Conservation (phyloP, 2,888 invertebrate species). For the Aricia artaxerxes region DNA sequence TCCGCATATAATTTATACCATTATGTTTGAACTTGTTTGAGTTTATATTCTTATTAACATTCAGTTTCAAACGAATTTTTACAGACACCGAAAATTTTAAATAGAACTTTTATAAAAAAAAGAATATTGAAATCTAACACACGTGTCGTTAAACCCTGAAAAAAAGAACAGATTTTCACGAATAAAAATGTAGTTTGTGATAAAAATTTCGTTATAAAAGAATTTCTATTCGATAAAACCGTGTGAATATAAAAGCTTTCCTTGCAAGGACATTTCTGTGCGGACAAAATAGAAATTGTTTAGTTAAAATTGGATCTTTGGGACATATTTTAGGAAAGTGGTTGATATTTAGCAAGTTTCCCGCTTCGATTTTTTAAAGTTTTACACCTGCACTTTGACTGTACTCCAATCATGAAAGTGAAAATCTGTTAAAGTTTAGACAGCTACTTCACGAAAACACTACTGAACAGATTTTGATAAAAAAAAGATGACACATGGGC, state of each 20-base stretch:
- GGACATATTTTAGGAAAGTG: not conserved
- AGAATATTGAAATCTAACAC: not conserved
- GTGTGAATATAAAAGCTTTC: not conserved
- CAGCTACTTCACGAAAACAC: too few species aligned
- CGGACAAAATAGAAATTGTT: not conserved
- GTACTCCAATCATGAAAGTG: too few species aligned
- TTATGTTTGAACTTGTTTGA: too few species aligned
- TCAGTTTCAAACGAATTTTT: not conserved
- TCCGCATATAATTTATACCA: too few species aligned
- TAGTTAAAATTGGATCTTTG: not conserved
- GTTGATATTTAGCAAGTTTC: not conserved
- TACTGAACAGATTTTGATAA: too few species aligned
- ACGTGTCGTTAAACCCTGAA: not conserved
- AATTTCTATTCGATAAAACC: conserved; percentile 4
- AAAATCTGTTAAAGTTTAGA: too few species aligned
- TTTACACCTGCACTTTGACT: too few species aligned
- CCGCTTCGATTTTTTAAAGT: not conserved
- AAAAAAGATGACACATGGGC: too few species aligned
- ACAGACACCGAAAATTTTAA: not conserved
- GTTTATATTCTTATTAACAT: too few species aligned
- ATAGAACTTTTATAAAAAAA: not conserved
- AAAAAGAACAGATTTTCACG: not conserved
- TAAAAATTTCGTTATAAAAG: conserved; percentile 4
- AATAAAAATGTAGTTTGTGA: conserved; percentile 1
- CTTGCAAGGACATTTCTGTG: not conserved